Percentiles rank a stretch among this genome's conserved stretches.
Conservation (phyloP, 2,797 vertebrate species). For the Anomalospiza imberbis region DNA sequence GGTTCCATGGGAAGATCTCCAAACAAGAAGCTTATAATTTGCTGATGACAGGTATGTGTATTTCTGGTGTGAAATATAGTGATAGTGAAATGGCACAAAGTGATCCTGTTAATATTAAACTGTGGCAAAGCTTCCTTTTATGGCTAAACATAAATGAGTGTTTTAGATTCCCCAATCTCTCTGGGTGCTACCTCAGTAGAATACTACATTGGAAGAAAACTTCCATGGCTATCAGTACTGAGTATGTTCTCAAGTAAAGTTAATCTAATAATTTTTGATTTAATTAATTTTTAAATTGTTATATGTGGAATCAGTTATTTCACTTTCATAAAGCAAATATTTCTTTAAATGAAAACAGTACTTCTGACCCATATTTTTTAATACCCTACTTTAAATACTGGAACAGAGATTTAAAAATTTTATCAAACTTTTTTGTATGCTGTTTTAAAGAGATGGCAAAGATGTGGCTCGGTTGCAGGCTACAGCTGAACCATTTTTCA, state of each 20-base stretch:
- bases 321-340: background rate
- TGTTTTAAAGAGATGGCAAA: background rate
- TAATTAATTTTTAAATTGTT: background rate
- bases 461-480: background rate
- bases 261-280: background rate
- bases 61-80: background rate
- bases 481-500: background rate
- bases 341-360: background rate
- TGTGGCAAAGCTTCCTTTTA: background rate
- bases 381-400: background rate
- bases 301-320: background rate
- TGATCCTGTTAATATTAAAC: background rate
- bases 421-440: background rate
- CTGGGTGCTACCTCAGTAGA: background rate
- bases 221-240: background rate
- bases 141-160: background rate
- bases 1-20: conserved; percentile 99
- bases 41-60: conserved; percentile 92
- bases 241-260: background rate
- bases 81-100: background rate
- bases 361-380: background rate
- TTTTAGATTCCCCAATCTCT: background rate
- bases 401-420: background rate
- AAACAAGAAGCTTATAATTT: conserved; percentile 98
- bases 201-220: background rate